Evolutionary conservation across 2,113 vertebrate species (phyloP).

Genomic region (Cheirogaleus medius): DNA sequence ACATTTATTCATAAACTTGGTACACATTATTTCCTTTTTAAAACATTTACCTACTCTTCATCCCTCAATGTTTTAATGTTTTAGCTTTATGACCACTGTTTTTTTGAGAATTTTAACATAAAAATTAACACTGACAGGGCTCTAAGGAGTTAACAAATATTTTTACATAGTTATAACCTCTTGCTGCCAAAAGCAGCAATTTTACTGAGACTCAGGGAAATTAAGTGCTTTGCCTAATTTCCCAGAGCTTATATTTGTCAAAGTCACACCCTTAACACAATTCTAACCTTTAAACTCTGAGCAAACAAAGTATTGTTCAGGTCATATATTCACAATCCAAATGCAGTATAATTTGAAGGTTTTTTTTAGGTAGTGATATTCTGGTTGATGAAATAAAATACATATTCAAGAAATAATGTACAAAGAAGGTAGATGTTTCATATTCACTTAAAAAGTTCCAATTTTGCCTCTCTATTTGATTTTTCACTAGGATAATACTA

Average conservation of each 20-base stretch:
- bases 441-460: background rate
- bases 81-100: background rate
- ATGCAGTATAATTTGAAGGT: background rate
- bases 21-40: background rate
- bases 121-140: background rate
- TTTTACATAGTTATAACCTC: background rate
- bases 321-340: background rate
- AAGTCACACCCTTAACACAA: background rate
- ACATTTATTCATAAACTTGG: background rate
- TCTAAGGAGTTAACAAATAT: background rate
- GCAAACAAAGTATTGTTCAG: background rate
- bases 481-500: background rate
- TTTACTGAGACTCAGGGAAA: slow-evolving; percentile 24
- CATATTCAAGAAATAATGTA: background rate
- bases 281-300: background rate
- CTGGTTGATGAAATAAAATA: background rate
- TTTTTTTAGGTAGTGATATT: background rate
- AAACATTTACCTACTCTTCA: background rate
- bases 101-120: background rate
- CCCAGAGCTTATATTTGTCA: slow-evolving; percentile 43
- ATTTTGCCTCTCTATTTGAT: background rate
- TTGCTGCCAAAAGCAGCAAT: background rate
- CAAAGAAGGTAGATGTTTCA: background rate
- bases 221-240: slow-evolving; percentile 45
- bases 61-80: background rate